Conservation (phyloP, 2,888 invertebrate species). For the Aspidapion aeneum region DNA sequence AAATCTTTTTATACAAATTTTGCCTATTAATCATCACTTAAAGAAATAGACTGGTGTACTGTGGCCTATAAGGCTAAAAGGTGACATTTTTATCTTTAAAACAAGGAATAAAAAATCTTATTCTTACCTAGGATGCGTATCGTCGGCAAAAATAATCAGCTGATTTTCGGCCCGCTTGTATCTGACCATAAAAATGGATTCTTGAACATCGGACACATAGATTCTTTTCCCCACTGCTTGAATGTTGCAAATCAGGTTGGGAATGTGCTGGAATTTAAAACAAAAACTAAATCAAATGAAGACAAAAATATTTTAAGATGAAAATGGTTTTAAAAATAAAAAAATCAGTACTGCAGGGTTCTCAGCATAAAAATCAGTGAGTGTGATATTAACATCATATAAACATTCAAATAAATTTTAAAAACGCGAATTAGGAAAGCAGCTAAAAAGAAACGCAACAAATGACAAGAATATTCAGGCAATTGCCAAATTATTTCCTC, state of each 20-base stretch:
- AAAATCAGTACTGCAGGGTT: constrained; percentile 44
- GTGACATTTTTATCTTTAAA: too few relatives aligned
- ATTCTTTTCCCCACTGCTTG: constrained; percentile 93
- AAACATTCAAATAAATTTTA: too few relatives aligned
- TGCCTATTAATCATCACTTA: too few relatives aligned
- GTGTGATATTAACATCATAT: constrained; percentile 37
- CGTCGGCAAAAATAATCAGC: constrained; percentile 96
- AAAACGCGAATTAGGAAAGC: too few relatives aligned
- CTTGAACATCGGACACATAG: constrained; percentile 93
- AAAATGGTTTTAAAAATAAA: background rate
- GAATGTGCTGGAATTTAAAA: constrained; percentile 89
- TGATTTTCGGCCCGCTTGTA: constrained; percentile 96
- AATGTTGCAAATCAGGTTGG: constrained; percentile 90
- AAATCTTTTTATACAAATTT: too few relatives aligned
- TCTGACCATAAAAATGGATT: constrained; percentile 93
- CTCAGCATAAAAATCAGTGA: constrained; percentile 34
- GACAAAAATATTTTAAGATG: background rate
- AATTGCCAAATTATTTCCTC: too few relatives aligned
- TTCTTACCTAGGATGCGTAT: constrained; percentile 74
- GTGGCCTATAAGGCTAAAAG: too few relatives aligned
- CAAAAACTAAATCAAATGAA: too few relatives aligned
- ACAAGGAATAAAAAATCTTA: background rate
- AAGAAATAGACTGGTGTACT: too few relatives aligned
- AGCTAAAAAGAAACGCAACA: too few relatives aligned
- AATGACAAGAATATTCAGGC: too few relatives aligned